Percentiles rank a stretch among this genome's conserved stretches.
Evolutionary conservation across 2,113 vertebrate species (phyloP).

Genomic region (Brevimyrus niger): DNA sequence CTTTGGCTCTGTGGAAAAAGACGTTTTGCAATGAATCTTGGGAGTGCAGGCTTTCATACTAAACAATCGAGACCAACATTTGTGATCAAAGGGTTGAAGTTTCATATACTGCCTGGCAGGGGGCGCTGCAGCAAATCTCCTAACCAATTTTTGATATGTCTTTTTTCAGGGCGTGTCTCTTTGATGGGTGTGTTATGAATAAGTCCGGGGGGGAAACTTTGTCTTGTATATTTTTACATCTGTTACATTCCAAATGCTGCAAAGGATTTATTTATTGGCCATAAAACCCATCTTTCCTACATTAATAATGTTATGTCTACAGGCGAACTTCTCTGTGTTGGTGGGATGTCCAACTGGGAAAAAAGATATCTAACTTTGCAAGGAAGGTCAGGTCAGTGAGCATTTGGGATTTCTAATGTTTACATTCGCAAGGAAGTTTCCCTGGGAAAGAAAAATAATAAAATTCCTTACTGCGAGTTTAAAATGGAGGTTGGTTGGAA

Average conservation of each 20-base stretch:
- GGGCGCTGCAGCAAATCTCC: not conserved
- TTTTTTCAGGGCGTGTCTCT: not conserved
- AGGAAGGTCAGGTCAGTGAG: not conserved
- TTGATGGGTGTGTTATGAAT: not conserved
- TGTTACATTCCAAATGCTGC: not conserved
- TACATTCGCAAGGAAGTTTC: not conserved
- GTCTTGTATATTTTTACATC: not conserved
- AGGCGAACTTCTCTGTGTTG: not conserved
- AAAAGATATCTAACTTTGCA: not conserved
- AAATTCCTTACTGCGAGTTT: not conserved
- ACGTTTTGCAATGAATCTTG: not conserved
- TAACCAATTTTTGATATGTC: not conserved
- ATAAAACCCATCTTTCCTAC: not conserved
- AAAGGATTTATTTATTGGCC: not conserved
- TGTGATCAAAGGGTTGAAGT: not conserved
- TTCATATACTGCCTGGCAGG: not conserved
- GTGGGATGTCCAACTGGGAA: not conserved
- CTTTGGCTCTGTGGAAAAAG: not conserved
- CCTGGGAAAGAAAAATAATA: not conserved
- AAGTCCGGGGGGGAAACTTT: not conserved
- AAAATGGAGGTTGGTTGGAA: not conserved
- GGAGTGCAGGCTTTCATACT: not conserved
- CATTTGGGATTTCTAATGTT: not conserved
- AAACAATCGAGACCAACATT: not conserved
- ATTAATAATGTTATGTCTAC: not conserved